A percentile compares a stretch with the other conserved stretches of the same genome.
These are phyloP conservation scores for Albula glossodonta DNA, from an alignment of 2,113 vertebrate species.

Conservation along the genomic window DNA sequence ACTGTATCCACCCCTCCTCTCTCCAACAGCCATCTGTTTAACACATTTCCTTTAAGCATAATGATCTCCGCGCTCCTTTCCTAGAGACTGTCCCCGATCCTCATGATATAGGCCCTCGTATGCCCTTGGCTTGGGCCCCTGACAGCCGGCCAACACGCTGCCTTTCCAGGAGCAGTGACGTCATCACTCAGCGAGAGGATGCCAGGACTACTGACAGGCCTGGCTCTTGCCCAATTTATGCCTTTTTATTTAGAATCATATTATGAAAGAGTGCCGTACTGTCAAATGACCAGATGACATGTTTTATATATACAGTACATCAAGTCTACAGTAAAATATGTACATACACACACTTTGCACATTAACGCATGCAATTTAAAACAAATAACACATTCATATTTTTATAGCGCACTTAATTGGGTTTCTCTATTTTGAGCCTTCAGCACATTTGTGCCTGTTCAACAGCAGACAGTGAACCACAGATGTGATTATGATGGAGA, in stretches of 20 bases:
- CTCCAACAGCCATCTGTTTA: constrained; percentile 53
- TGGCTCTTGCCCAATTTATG: not conserved
- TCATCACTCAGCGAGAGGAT: not conserved
- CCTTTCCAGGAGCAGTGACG: constrained; percentile 1
- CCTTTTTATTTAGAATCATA: not conserved
- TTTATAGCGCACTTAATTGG: no score
- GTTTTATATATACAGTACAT: no score
- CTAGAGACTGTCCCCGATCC: constrained; percentile 38
- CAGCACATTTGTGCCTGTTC: no score
- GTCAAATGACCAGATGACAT: no score
- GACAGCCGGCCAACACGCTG: not conserved
- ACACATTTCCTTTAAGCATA: constrained; percentile 28
- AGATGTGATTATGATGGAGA: no score
- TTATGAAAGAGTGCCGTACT: not conserved
- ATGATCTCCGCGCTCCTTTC: constrained; percentile 9
- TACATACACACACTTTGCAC: no score
- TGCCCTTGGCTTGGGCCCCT: not conserved
- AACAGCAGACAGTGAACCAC: no score
- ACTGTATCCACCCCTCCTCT: constrained; percentile 36
- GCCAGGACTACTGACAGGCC: not conserved
- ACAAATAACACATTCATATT: no score
- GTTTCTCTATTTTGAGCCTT: no score
- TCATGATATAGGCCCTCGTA: constrained; percentile 37
- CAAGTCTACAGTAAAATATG: no score
- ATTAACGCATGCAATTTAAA: no score